Evolutionary conservation across 2,888 invertebrate species (phyloP).

Genomic region (Zhengitettix transpicula): DNA sequence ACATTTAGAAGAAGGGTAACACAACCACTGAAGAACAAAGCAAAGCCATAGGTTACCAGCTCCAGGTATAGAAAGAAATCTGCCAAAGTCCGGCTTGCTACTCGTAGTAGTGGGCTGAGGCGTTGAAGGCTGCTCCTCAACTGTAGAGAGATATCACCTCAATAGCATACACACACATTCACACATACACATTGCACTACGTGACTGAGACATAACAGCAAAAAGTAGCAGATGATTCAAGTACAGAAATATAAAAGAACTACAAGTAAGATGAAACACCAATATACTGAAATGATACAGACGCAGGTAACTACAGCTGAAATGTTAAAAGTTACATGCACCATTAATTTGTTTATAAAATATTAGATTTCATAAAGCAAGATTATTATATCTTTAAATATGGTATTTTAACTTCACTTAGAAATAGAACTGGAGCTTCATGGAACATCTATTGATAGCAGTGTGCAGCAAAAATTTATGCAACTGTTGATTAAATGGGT

Average conservation of each 20-base stretch:
- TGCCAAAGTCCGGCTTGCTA: conserved; percentile 30
- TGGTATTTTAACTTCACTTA: no score
- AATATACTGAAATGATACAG: conserved; percentile 1
- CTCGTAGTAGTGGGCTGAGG: conserved; percentile 22
- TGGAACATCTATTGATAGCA: no score
- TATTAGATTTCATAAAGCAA: no score
- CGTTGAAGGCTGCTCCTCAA: conserved; percentile 32
- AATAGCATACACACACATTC: neutral
- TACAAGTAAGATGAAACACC: neutral
- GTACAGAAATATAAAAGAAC: neutral
- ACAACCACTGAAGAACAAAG: conserved; percentile 2
- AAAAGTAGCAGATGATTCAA: neutral
- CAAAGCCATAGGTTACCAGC: conserved; percentile 23
- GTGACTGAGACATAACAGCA: neutral
- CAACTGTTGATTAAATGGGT: no score
- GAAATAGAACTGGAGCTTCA: no score
- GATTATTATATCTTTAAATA: no score
- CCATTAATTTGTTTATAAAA: no score
- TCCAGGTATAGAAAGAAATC: conserved; percentile 51
- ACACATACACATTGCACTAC: neutral
- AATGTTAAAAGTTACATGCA: no score
- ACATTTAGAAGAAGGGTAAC: neutral
- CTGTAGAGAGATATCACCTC: conserved; percentile 24
- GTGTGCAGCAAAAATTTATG: no score
- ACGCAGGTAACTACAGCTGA: no score